Base-by-base conservation (phyloP, 2,113 vertebrate genomes). In the Apus apus region DNA sequence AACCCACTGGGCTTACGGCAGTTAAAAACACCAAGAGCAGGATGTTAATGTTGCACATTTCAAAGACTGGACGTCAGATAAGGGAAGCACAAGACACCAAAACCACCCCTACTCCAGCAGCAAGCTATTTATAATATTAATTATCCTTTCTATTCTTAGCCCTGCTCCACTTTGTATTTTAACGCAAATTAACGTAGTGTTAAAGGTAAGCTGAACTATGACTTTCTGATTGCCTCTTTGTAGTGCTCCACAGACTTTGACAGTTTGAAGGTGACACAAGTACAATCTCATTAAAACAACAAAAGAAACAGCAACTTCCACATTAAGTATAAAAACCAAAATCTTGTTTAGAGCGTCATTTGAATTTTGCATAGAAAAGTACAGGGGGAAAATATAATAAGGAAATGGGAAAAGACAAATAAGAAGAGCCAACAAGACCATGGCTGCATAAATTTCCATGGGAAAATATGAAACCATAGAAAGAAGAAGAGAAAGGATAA, bases 121-220 rank as follows among this genome's bases (percentile, higher is more conserved):
- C 50, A 87, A 95, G 53, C 83, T 96, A 97, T 97, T 97, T 97
- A 93, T 90, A 96, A 85, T 36, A 68, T 62, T 93, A 97, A 97
- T 74, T 83, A 74, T 51, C 50, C 19, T n/a, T 86, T 68, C 94
- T 95, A 94, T 88, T 97, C 90, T 97, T 93, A 96, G 94, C 81
- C 90, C 90, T 95, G 93, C 88, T 58, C 90, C 45, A 79, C 54
- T 97, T 95, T 65, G 91, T 88, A 60, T 95, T 97, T 67, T 80
- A 93, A 81, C 81, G 15, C 43, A 83, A 96, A 97, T 94, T 50
- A 93, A 51, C 25, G 53, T 9, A 65, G 90, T 7, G 50, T 74
- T 93, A 88, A 93, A 88, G 5, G 48, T 8, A 81, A 60, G 82
- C 76, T 62, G 92, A 71, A 90, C 54, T 9, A 22, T 3, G 70